phyloP scores from a whole-genome alignment of 2,888 invertebrate species.

The Pilophorus perplexus region DNA sequence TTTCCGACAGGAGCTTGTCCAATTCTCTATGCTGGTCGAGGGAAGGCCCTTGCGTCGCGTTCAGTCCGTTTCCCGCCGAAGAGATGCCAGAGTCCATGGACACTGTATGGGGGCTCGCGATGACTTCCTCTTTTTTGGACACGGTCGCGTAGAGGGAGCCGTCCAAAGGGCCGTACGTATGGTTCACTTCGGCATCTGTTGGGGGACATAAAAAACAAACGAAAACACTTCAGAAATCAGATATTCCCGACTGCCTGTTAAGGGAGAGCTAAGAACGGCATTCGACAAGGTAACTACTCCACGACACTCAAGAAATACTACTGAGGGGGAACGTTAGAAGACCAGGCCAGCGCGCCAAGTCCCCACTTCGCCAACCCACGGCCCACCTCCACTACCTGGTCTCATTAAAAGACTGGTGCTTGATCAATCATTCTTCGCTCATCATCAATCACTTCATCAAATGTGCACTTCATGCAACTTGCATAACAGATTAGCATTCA shows the following conservation, averaged over 20 bases:
- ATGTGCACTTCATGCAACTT: neutral
- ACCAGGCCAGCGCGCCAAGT: conserved; percentile 29
- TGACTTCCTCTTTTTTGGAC: conserved; percentile 54
- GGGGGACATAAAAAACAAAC: conserved; percentile 1
- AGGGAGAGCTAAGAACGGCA: neutral
- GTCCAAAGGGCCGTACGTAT: conserved; percentile 83
- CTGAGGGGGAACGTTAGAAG: conserved; percentile 21
- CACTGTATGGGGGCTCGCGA: conserved; percentile 70
- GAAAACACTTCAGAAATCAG: conserved; percentile 5
- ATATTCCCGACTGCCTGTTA: neutral
- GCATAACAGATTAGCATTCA: conserved; percentile 2
- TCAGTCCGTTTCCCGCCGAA: conserved; percentile 62
- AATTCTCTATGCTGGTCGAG: conserved; percentile 65
- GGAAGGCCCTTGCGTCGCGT: conserved; percentile 36
- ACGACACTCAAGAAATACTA: conserved; percentile 35
- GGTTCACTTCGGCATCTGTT: conserved; percentile 57
- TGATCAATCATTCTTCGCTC: conserved; percentile 29
- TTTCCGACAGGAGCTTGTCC: conserved; percentile 79
- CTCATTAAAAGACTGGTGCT: conserved; percentile 16
- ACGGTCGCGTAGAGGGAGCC: conserved; percentile 80
- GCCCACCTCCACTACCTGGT: conserved; percentile 15
- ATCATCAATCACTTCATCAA: conserved; percentile 18
- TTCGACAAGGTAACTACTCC: conserved; percentile 26
- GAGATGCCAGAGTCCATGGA: conserved; percentile 91
- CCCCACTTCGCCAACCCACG: conserved; percentile 28